Base-by-base conservation (phyloP, 2,797 vertebrate genomes). In the Ispidina lecontei region DNA sequence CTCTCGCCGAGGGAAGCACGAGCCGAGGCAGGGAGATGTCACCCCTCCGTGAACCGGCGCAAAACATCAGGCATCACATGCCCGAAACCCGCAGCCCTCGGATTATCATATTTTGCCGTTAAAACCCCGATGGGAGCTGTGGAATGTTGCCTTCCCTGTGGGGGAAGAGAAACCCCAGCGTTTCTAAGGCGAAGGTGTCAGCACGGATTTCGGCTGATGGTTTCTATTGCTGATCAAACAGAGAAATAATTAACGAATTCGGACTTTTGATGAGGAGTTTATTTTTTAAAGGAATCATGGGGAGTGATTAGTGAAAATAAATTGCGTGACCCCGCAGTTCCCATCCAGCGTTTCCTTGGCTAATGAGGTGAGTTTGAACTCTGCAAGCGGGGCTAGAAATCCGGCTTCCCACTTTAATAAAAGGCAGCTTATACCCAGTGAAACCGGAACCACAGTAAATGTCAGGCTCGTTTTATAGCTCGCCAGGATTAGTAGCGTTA, bases 171-270 rank as follows among this genome's bases (percentile, higher is more conserved):
- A 85, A 69, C 54, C 89, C 78, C 54, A 2, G 88, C 7, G 83
- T 17, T 84, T 35, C 55, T 10, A 7, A 75, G 90, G 19, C 29
- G 93, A 43, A 96, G 86, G 84, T 91, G 92, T 94, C 95, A 94
- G 92, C 88, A 60, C 1, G 3, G 80, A 96, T 95, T 95, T 93
- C 11, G 75, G 85, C 93, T 94, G 95, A 90, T 76, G 95, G 71
- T 87, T 91, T 85, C 94, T 68, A 72, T 28, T 7, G 83, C 86
- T 56, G 89, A 63, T 96, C 94, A 95, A 88, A 78, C 91, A 3
- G 71, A 15, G 70, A 1, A 26, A 35, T 29, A 90, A 93, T 94
- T 90, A 96, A 95, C 12, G 41, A 19, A 37, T 46, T 13, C 2
- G 20, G 89, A 15, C 91, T 89, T 90, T 33, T 23, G 85, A 84